These are phyloP conservation scores for Tetraodon nigroviridis DNA, from an alignment of 2,113 vertebrate genomes.

Conservation along the genomic window DNA sequence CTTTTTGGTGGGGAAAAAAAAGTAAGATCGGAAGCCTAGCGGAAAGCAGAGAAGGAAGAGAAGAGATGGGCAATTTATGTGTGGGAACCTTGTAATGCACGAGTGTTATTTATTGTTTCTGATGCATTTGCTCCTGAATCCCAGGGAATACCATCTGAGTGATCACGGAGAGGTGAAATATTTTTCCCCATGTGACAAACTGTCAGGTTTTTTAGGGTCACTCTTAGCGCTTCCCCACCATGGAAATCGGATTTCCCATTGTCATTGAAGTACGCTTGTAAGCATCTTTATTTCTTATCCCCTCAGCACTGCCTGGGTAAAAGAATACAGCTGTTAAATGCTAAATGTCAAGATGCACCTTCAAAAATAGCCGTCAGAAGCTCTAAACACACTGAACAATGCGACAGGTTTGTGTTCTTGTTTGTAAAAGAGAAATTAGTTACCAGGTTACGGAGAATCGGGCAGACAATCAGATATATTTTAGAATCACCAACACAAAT, in stretches of 20 bases:
- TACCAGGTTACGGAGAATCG: too few relatives aligned
- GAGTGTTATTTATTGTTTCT: too few relatives aligned
- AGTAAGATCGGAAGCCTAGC: constrained; percentile 3
- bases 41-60: constrained; percentile 55
- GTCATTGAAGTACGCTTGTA: constrained; percentile 29
- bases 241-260: constrained; percentile 22
- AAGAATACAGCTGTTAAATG: constrained; percentile 4
- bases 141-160: constrained; percentile 16
- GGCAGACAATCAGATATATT: too few relatives aligned
- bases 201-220: constrained; percentile 12
- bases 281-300: constrained; percentile 25
- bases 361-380: background rate
- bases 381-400: too few relatives aligned
- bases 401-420: too few relatives aligned
- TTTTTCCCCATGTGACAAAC: constrained; percentile 2
- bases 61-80: constrained; percentile 10
- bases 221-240: background rate
- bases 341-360: constrained; percentile 3
- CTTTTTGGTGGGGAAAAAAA: constrained; percentile 2
- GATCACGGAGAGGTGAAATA: constrained; percentile 4
- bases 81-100: too few relatives aligned
- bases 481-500: too few relatives aligned
- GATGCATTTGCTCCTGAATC: too few relatives aligned
- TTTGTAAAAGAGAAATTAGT: too few relatives aligned
- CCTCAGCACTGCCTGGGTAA: constrained; percentile 1